Percentiles rank a stretch among this genome's conserved stretches.
Conservation (phyloP, 1,140 invertebrate genomes). For the Micrasema minimum region DNA sequence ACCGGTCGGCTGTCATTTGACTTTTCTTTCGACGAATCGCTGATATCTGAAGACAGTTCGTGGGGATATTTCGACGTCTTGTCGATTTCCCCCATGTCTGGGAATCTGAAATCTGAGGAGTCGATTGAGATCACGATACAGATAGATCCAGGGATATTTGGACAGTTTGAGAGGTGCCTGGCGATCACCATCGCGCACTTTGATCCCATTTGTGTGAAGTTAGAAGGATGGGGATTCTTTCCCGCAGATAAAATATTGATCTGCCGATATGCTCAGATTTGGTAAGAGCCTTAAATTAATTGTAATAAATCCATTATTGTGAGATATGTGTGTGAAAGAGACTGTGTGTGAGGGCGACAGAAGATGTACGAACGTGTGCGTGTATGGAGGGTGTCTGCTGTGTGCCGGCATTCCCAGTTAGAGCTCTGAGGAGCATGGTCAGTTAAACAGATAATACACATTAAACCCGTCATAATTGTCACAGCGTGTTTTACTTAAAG, state of each 20-base stretch:
- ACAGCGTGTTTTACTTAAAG: too few relatives aligned
- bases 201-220: neutral
- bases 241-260: constrained; percentile 17
- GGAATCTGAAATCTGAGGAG: constrained; percentile 8
- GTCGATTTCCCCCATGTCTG: constrained; percentile 2
- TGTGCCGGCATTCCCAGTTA: too few relatives aligned
- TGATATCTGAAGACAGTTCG: neutral
- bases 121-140: neutral
- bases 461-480: too few relatives aligned
- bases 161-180: constrained; percentile 17
- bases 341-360: too few relatives aligned
- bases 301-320: too few relatives aligned
- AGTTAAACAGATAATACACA: too few relatives aligned
- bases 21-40: constrained; percentile 1
- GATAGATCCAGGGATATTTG: constrained; percentile 23
- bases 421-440: too few relatives aligned
- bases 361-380: too few relatives aligned
- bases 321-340: too few relatives aligned
- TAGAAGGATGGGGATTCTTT: constrained; percentile 34
- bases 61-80: constrained; percentile 1
- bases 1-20: constrained; percentile 18
- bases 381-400: too few relatives aligned
- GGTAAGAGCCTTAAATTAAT: too few relatives aligned
- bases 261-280: too few relatives aligned
- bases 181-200: constrained; percentile 14